Conservation (phyloP, 2,797 vertebrate genomes). For the Oreonectes daqikongensis region DNA sequence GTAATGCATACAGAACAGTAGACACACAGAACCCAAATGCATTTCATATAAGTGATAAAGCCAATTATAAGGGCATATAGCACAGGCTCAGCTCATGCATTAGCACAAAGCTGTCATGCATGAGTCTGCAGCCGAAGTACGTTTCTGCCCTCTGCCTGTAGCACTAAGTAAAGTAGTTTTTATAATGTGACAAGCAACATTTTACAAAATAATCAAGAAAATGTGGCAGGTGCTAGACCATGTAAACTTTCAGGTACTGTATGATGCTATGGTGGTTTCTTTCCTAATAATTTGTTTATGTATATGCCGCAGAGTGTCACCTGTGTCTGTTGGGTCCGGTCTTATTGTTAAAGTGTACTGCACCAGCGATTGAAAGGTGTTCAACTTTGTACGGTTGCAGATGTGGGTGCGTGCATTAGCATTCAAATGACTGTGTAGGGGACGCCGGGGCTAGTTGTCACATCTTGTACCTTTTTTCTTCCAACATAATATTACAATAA, state of each 20-base stretch:
- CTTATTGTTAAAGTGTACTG: not conserved
- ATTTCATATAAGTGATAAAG: slow-evolving; percentile 40
- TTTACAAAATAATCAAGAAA: not conserved
- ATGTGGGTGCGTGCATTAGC: too few relatives aligned
- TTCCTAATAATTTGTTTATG: not conserved
- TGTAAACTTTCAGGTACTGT: not conserved
- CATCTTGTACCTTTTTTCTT: too few relatives aligned
- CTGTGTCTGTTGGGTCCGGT: not conserved
- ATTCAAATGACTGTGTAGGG: too few relatives aligned
- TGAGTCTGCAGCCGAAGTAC: slow-evolving; percentile 24
- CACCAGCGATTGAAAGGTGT: too few relatives aligned
- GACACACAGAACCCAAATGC: slow-evolving; percentile 22
- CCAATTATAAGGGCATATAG: slow-evolving; percentile 15
- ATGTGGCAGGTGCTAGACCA: not conserved
- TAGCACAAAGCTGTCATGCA: not conserved
- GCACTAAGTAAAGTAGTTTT: not conserved
- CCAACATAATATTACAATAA: too few relatives aligned
- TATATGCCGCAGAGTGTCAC: too few relatives aligned
- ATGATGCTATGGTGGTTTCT: not conserved
- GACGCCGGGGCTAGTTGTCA: too few relatives aligned
- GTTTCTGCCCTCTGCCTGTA: slow-evolving; percentile 55
- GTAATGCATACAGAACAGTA: slow-evolving; percentile 18
- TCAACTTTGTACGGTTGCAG: not conserved
- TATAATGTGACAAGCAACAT: not conserved
- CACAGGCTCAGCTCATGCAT: not conserved